A percentile compares a stretch with the other conserved stretches of the same genome.
These are phyloP conservation scores for Kryptolebias marmoratus DNA, from an alignment of 2,113 vertebrate species.

Conservation along the genomic window DNA sequence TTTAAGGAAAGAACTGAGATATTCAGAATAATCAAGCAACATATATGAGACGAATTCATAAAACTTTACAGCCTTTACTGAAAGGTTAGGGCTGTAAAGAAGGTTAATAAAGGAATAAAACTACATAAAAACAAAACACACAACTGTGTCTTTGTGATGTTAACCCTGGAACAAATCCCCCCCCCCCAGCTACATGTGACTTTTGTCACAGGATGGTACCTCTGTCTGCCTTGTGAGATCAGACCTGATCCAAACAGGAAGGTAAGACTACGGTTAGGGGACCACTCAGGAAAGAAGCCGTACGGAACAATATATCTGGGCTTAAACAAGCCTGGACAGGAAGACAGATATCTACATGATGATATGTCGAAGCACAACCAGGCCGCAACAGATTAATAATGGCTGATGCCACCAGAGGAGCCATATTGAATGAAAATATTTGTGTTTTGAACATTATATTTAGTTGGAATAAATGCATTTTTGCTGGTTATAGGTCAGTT, in stretches of 20 bases:
- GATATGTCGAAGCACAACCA: slow-evolving; percentile 1
- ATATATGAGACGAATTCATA: not conserved
- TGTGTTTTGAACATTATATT: no score
- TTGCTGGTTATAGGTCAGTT: no score
- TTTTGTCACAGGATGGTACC: slow-evolving; percentile 54
- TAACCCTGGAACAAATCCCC: slow-evolving; percentile 23
- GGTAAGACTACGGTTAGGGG: slow-evolving; percentile 27
- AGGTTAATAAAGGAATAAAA: not conserved
- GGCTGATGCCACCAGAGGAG: no score
- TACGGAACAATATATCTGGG: slow-evolving; percentile 51
- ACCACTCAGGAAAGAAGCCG: slow-evolving; percentile 52
- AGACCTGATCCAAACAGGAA: slow-evolving; percentile 70
- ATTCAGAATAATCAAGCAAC: not conserved
- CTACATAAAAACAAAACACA: slow-evolving; percentile 24
- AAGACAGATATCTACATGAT: slow-evolving; percentile 37
- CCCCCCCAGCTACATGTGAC: slow-evolving; percentile 44
- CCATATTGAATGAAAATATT: no score
- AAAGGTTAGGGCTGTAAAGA: not conserved
- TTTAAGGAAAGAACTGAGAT: not conserved
- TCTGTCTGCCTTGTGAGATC: slow-evolving; percentile 28
- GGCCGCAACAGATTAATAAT: no score
- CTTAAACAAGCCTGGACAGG: slow-evolving; percentile 50
- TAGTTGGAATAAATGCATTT: no score
- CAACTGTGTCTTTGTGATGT: slow-evolving; percentile 35
- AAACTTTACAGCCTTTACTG: not conserved